Percentiles rank a stretch among this genome's conserved stretches.
phyloP scores from a whole-genome alignment of 2,797 vertebrate species.

The Catharus ustulatus region DNA sequence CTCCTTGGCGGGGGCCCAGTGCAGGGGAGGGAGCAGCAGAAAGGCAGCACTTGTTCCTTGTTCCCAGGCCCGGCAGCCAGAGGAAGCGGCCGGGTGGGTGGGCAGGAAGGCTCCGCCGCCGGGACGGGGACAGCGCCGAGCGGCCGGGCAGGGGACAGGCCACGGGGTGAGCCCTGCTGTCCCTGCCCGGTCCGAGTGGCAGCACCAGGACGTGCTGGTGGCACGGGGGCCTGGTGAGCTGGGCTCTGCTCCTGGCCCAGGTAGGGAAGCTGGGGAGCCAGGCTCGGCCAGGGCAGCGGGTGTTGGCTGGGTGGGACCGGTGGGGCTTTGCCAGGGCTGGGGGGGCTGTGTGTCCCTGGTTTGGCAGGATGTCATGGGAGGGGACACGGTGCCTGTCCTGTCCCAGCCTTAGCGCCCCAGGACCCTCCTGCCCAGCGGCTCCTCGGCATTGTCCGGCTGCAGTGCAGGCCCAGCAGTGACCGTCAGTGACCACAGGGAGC shows the following conservation, averaged over 20 bases:
- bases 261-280: not conserved
- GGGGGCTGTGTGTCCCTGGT: not conserved
- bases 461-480: fast-evolving
- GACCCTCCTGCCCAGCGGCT: not conserved
- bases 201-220: not conserved
- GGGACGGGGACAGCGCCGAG: not conserved
- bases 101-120: not conserved
- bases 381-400: not conserved
- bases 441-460: not conserved
- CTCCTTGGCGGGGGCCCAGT: constrained; percentile 14
- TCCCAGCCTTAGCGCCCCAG: fast-evolving
- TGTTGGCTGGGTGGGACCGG: not conserved
- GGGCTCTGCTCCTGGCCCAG: not conserved
- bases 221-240: fast-evolving
- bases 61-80: not conserved
- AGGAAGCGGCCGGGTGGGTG: constrained; percentile 16
- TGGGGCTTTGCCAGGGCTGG: not conserved
- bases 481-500: fast-evolving
- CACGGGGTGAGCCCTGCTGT: not conserved
- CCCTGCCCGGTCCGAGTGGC: not conserved
- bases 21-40: not conserved
- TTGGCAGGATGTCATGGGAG: fast-evolving
- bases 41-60: constrained; percentile 22
- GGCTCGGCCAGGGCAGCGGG: not conserved
- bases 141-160: not conserved